phyloP scores from a whole-genome alignment of 2,113 vertebrate species.

The Plectropomus leopardus region DNA sequence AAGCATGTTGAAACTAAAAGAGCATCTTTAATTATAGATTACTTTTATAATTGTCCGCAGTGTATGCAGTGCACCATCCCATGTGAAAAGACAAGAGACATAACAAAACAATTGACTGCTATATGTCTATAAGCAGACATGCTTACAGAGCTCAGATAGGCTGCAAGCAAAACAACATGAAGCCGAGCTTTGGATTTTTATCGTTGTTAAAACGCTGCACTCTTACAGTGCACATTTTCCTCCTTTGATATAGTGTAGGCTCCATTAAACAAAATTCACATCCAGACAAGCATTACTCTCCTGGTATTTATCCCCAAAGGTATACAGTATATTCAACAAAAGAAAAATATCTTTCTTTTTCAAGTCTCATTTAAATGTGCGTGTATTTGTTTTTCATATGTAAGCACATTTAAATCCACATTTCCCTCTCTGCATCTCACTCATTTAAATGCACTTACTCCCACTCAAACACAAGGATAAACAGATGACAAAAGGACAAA shows the following conservation, averaged over 20 bases:
- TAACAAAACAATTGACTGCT: no score
- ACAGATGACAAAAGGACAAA: neutral
- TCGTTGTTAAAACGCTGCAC: neutral
- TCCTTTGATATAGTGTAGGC: neutral
- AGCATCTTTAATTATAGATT: constrained; percentile 6
- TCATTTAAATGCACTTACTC: constrained; percentile 8
- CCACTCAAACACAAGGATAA: neutral
- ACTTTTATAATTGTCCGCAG: constrained; percentile 1
- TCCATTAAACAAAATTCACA: constrained; percentile 19
- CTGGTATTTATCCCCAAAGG: neutral
- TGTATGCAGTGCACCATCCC: neutral
- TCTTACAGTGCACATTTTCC: neutral
- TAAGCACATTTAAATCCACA: constrained; percentile 7
- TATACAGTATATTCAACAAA: neutral
- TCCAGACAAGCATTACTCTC: neutral
- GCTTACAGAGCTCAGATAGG: neutral
- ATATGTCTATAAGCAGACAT: neutral
- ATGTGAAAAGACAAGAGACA: neutral
- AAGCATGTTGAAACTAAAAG: constrained; percentile 3
- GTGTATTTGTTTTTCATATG: neutral
- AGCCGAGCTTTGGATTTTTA: neutral
- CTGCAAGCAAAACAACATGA: neutral
- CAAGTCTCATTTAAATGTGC: neutral
- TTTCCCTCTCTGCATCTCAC: neutral
- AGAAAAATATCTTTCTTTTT: neutral